Percentiles rank a stretch among this genome's conserved stretches.
These are phyloP conservation scores for Heliopora coerulea DNA, from an alignment of 92 coral and sea anemone genomes.

Conservation along the genomic window DNA sequence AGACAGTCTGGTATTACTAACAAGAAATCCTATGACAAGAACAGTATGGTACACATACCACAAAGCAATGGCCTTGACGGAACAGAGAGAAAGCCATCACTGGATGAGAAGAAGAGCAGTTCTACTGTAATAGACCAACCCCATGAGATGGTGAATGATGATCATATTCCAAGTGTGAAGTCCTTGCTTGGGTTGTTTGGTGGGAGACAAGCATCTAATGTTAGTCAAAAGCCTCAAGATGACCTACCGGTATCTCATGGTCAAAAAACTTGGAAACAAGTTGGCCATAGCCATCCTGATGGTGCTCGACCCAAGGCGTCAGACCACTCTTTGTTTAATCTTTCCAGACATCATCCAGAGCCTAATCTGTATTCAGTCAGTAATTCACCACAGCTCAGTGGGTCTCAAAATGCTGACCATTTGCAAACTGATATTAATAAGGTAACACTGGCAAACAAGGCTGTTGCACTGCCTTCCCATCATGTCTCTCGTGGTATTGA, in stretches of 20 bases:
- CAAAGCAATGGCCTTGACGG: background rate
- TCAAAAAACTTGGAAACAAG: background rate
- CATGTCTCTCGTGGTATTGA: slow-evolving; percentile 28
- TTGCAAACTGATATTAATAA: background rate
- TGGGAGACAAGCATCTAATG: background rate
- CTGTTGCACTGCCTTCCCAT: slow-evolving; percentile 12
- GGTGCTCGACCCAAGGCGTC: background rate
- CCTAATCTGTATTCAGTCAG: background rate
- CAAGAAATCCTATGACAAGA: background rate
- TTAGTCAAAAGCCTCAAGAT: slow-evolving; percentile 9
- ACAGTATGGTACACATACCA: background rate
- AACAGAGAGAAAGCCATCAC: background rate
- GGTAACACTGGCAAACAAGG: background rate
- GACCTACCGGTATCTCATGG: background rate
- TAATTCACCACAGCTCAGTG: background rate
- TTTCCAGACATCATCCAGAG: background rate
- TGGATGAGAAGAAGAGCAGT: background rate
- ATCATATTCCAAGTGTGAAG: slow-evolving; percentile 39
- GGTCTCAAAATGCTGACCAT: background rate
- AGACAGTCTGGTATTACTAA: background rate
- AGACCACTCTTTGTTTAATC: background rate
- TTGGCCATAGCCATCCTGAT: background rate
- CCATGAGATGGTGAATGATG: background rate
- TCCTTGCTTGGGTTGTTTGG: slow-evolving; percentile 41
- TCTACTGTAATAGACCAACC: background rate